Conservation (phyloP, 2,888 invertebrate genomes). For the Tortrix viridana region DNA sequence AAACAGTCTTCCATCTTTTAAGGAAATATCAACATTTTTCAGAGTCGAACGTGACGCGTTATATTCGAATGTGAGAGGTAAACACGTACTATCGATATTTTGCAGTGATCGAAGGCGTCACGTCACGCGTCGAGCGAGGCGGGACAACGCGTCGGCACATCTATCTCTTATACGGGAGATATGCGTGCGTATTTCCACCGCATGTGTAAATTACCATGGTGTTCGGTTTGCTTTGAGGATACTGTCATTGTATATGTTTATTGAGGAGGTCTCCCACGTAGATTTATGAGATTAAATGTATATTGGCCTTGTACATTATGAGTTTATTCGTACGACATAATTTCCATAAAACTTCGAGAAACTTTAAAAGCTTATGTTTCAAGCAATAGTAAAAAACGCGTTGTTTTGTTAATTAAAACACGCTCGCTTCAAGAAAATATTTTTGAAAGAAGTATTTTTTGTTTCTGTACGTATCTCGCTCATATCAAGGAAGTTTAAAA, state of each 20-base stretch:
- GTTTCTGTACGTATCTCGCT: too few relatives aligned
- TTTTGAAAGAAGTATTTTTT: too few relatives aligned
- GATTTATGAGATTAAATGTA: neutral
- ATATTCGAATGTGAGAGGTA: constrained; percentile 38
- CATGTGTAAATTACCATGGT: constrained; percentile 1
- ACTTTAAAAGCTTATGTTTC: too few relatives aligned
- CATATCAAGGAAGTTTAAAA: too few relatives aligned
- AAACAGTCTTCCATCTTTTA: too few relatives aligned
- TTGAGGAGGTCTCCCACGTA: too few relatives aligned
- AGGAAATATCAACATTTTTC: neutral
- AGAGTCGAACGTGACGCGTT: constrained; percentile 2
- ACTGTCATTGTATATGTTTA: neutral
- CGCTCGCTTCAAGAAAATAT: too few relatives aligned
- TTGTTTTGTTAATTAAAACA: too few relatives aligned
- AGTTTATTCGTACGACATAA: neutral
- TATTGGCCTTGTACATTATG: neutral
- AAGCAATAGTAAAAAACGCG: too few relatives aligned
- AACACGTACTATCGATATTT: constrained; percentile 49
- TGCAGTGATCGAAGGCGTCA: constrained; percentile 45
- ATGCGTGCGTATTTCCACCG: constrained; percentile 9
- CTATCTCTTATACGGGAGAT: constrained; percentile 32
- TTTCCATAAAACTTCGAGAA: too few relatives aligned
- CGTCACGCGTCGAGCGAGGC: constrained; percentile 13
- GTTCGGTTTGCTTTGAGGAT: constrained; percentile 1
- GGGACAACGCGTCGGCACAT: constrained; percentile 21